Percentiles rank a stretch among this genome's conserved stretches.
Evolutionary conservation across 2,797 vertebrate species (phyloP).

Genomic region (Anas flavirostris): DNA sequence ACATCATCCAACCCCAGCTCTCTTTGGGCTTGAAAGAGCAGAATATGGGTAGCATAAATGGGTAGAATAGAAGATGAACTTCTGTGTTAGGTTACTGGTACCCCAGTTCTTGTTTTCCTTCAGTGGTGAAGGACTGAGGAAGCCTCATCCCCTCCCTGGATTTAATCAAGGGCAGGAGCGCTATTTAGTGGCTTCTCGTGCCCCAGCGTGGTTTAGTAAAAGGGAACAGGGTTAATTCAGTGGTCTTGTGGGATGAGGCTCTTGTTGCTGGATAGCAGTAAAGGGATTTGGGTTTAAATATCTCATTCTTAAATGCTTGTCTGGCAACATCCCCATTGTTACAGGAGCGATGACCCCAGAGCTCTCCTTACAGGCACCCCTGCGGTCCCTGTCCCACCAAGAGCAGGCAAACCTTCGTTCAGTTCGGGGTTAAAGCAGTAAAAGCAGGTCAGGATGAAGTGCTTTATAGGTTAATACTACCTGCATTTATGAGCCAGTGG

Average conservation of each 20-base stretch:
- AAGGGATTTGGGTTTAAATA: neutral
- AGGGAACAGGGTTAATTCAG: neutral
- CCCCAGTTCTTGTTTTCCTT: neutral
- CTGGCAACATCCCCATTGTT: neutral
- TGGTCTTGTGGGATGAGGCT: neutral
- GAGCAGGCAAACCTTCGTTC: accelerated
- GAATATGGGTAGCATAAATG: accelerated
- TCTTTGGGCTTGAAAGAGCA: neutral
- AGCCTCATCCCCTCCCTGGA: too few relatives aligned
- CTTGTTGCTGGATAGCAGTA: neutral
- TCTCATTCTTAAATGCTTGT: neutral
- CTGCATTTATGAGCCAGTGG: neutral
- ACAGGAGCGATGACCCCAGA: too few relatives aligned
- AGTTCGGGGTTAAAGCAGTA: neutral
- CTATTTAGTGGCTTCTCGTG: neutral
- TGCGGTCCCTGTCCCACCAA: neutral
- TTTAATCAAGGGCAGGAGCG: neutral
- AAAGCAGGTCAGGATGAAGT: neutral
- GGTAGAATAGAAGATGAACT: neutral
- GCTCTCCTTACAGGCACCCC: accelerated
- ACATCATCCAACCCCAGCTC: neutral
- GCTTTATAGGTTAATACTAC: neutral
- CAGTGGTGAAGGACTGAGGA: too few relatives aligned
- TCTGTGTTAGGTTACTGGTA: neutral
- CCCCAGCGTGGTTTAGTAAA: neutral